A percentile compares a stretch with the other conserved stretches of the same genome.
phyloP scores from a whole-genome alignment of 2,797 vertebrate species.

The Otolemur crassicaudatus region DNA sequence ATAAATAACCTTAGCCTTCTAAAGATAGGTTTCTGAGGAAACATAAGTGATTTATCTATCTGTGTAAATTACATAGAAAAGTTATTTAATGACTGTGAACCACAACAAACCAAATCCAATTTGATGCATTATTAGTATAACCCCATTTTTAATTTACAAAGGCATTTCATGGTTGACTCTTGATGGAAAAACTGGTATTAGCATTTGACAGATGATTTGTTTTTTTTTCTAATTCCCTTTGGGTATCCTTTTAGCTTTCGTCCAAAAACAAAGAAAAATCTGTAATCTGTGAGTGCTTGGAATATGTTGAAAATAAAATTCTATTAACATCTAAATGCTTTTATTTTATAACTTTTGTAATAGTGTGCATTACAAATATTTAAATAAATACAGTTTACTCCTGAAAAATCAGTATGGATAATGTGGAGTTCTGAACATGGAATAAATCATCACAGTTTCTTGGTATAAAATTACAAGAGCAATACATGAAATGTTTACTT shows the following conservation, averaged over 20 bases:
- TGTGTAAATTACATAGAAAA: background rate
- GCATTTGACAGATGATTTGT: slow-evolving; percentile 55
- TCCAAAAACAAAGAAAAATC: slow-evolving; percentile 56
- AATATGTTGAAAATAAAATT: slow-evolving; percentile 50
- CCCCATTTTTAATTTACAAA: slow-evolving; percentile 1
- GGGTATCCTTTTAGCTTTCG: slow-evolving; percentile 2
- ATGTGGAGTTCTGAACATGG: background rate
- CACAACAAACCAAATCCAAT: slow-evolving; percentile 35
- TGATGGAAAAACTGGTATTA: slow-evolving; percentile 34
- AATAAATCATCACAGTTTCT: background rate
- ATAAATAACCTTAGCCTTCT: background rate
- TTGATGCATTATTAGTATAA: slow-evolving; percentile 1
- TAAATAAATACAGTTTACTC: background rate
- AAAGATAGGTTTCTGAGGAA: background rate
- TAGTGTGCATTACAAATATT: background rate
- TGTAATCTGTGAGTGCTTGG: slow-evolving; percentile 36
- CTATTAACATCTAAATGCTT: slow-evolving; percentile 72
- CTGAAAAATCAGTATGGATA: background rate
- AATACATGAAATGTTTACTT: background rate
- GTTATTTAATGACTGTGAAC: background rate
- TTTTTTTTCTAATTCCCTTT: slow-evolving; percentile 60
- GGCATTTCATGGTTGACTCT: slow-evolving; percentile 32
- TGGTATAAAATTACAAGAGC: slow-evolving; percentile 12
- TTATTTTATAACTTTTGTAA: slow-evolving; percentile 61
- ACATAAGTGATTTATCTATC: background rate